Base-by-base conservation (phyloP, 2,797 vertebrate genomes). In the Caiman crocodilus region DNA sequence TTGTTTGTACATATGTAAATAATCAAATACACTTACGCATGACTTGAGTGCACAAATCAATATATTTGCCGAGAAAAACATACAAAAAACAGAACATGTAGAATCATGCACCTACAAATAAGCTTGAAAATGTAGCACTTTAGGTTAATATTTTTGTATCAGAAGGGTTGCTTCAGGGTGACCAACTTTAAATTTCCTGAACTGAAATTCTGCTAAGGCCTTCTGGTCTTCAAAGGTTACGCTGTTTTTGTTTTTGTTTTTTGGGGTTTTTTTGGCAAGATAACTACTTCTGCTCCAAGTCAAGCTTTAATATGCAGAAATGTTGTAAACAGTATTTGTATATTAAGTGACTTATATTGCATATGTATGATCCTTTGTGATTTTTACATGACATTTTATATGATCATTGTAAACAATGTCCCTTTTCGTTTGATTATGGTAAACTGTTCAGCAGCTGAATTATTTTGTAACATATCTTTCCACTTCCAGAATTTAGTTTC, bases 241-340 rank as follows among this genome's bases (percentile, higher is more conserved):
- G 20, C 35, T 73, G 23, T 73, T 73, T 35, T 25, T 23, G 14
- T 32, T 32, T 32, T 32, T 35, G 35, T 35, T 35, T 35, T 35
- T 35, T 35, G 42, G 42, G 2, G 10, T 94, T 94, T 96, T 84
- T 95, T 88, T 96, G 94, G 94, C 90, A 92, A 95, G 94, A 95
- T 90, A 93, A 96, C 88, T 84, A 60, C 59, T 86, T 23, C 28
- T 78, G 63, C 76, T 92, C 92, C 92, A 92, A 69, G 23, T 20
- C 93, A 55, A 76, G 79, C 87, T 96, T 91, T 76, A 81, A 93
- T 94, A 91, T 25, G 0, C 23, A 55, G 8, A 88, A 80, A 82
- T 82, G 76, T 67, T 25, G 25, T 50, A 25, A 4, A 58, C 85
- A 61, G 85, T 90, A 89, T 8, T 73, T 71, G 32, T 90, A 87